A percentile compares a stretch with the other conserved stretches of the same genome.
Evolutionary conservation across 2,797 vertebrate species (phyloP).

Genomic region (Calcarius lapponicus): DNA sequence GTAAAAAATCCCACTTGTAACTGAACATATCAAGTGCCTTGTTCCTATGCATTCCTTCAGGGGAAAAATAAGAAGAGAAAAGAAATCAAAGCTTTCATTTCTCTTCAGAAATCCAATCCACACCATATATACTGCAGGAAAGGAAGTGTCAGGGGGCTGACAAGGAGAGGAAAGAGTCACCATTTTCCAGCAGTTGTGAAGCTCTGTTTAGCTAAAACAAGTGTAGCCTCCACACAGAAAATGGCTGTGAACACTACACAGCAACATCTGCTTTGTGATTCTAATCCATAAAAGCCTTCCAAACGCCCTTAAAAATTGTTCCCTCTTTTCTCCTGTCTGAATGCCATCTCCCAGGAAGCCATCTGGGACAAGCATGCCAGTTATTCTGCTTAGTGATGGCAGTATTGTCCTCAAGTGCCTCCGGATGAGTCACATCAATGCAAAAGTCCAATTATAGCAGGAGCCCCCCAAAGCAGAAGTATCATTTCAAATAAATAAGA

Average conservation of each 20-base stretch:
- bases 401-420: slow-evolving; percentile 47
- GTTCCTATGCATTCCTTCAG: neutral
- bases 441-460: slow-evolving; percentile 50
- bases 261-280: slow-evolving; percentile 56
- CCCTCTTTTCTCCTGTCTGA: slow-evolving; percentile 27
- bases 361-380: slow-evolving; percentile 53
- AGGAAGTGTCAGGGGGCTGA: neutral
- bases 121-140: neutral
- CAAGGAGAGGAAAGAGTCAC: neutral
- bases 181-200: neutral
- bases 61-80: neutral
- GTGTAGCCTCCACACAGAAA: neutral
- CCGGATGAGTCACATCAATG: slow-evolving; percentile 48
- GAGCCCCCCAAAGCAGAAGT: slow-evolving; percentile 44
- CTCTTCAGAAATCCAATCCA: neutral
- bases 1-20: neutral
- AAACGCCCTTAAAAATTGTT: slow-evolving; percentile 50
- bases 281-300: slow-evolving; percentile 42
- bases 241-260: slow-evolving; percentile 29
- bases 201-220: neutral
- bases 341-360: slow-evolving; percentile 56
- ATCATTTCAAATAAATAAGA: slow-evolving; percentile 57
- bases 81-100: neutral
- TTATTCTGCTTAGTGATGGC: slow-evolving; percentile 16
- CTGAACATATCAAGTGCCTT: neutral